Evolutionary conservation across 2,113 vertebrate genomes (phyloP), one percentile per base, ranked within the genome.

Genomic region (Ailurus styani): DNA sequence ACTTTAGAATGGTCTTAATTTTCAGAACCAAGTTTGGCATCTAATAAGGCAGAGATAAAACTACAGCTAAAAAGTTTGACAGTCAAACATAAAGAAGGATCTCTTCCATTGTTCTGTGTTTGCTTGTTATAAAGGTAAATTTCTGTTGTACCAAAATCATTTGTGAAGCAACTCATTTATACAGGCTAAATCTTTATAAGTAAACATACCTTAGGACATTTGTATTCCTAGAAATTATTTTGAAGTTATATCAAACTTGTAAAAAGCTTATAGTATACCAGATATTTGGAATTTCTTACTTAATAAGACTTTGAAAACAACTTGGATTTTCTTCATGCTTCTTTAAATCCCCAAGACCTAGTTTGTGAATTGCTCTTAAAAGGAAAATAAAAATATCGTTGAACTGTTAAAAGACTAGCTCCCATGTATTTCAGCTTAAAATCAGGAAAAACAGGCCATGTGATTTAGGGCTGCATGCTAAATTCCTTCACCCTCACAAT

Each of bases 311-410:
- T 94, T 90, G 60, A 92, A 91, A 94, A 23, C 50, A 95, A 20
- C 54, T 68, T 93, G 50, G 4, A 45, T 78, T 95, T 96, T 82
- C 62, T 87, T 87, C 27, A 64, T 83, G 83, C 40, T 27, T 98
- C 42, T 96, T 96, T 96, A 89, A 93, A 55, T 96, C 2, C 18
- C 45, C 21, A 88, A 18, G 68, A 42, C 7, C 40, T 90, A 42
- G 6, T 42, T 47, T 60, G 5, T 77, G 50, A 96, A 54, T 82
- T 96, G 34, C 37, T 73, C 10, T 25, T 90, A 88, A 92, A 77
- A 89, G 23, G 31, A 92, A 92, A 82, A 90, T 75, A 40, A 81
- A 87, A 88, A 50, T 83, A 37, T 17, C 84, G 10, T 45, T 94
- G n/a, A 94, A 66, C 72, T 91, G 9, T 54, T 93, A 60, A 95